Evolutionary conservation across 1,140 invertebrate genomes (phyloP).

Genomic region (Diabrotica undecimpunctata): DNA sequence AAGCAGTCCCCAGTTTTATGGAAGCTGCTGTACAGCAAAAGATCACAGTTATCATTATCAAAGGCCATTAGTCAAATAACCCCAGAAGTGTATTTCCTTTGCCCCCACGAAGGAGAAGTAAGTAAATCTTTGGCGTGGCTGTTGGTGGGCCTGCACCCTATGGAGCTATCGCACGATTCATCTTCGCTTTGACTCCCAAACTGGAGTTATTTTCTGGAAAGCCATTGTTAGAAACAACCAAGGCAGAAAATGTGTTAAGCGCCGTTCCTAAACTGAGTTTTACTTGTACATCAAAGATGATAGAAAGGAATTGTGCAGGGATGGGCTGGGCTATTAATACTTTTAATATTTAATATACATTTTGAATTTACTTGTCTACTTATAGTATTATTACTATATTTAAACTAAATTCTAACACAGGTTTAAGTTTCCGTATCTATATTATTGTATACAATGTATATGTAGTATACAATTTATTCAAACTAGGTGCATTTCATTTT

Average conservation of each 20-base stretch:
- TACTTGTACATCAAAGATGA: conserved; percentile 2
- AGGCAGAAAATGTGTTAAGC: conserved; percentile 2
- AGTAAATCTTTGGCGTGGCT: conserved; percentile 1
- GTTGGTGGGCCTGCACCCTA: background rate
- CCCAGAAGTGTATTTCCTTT: background rate
- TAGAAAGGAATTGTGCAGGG: background rate
- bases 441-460: too few relatives aligned
- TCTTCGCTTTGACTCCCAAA: conserved; percentile 1
- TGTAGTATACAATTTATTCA: too few relatives aligned
- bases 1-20: background rate
- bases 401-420: too few relatives aligned
- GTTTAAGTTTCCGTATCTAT: too few relatives aligned
- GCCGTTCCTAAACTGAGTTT: background rate
- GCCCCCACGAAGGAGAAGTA: background rate
- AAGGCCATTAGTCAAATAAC: background rate
- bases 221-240: conserved; percentile 2
- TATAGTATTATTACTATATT: too few relatives aligned
- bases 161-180: background rate
- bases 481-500: too few relatives aligned
- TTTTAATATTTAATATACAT: too few relatives aligned
- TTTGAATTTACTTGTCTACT: too few relatives aligned
- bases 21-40: background rate
- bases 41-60: background rate
- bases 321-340: too few relatives aligned
- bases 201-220: conserved; percentile 2